Percentiles rank a stretch among this genome's conserved stretches.
These are phyloP conservation scores for Enteromius treurensis DNA, from an alignment of 2,797 vertebrate species.

Conservation along the genomic window DNA sequence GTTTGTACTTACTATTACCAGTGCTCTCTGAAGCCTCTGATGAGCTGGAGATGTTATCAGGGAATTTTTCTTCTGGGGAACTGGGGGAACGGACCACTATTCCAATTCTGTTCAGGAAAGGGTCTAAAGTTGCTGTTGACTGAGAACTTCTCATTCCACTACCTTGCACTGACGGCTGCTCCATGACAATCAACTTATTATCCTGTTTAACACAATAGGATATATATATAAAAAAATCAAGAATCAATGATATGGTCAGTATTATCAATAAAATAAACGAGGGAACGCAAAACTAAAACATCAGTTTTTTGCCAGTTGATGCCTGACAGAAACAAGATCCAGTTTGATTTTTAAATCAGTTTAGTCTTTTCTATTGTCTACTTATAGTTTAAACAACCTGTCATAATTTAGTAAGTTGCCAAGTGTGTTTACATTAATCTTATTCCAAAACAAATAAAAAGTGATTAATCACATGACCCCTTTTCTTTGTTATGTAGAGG, in stretches of 20 bases:
- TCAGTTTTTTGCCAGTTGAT: background rate
- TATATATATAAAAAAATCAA: background rate
- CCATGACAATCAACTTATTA: constrained; percentile 89
- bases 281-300: background rate
- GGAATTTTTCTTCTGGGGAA: constrained; percentile 88
- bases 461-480: background rate
- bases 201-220: constrained; percentile 78
- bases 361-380: background rate
- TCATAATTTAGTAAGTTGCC: background rate
- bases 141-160: constrained; percentile 79
- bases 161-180: constrained; percentile 87
- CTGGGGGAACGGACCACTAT: constrained; percentile 78
- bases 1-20: constrained; percentile 78
- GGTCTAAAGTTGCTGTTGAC: constrained; percentile 76
- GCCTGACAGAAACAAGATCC: background rate
- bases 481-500: background rate
- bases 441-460: background rate
- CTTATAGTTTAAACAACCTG: background rate
- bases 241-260: background rate
- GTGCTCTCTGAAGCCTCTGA: constrained; percentile 91
- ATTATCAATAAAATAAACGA: background rate
- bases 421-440: no score
- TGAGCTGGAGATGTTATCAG: constrained; percentile 90
- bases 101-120: constrained; percentile 77
- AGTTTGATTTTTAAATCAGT: background rate